Conservation (phyloP, 2,797 vertebrate species). For the Rhinogobio ventralis region DNA sequence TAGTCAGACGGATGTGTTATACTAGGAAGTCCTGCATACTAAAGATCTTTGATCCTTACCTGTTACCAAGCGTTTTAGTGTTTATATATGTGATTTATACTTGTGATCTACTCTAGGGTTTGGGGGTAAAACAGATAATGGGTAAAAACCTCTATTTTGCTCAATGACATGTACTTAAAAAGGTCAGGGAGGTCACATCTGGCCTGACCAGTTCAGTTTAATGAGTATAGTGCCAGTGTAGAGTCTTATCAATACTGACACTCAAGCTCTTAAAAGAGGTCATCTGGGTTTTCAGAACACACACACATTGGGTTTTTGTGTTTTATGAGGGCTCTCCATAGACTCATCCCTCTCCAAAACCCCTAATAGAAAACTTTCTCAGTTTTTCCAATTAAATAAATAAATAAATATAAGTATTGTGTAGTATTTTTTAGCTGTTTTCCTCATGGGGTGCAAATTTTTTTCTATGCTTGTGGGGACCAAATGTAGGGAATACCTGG, state of each 20-base stretch:
- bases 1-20: neutral
- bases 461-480: no score
- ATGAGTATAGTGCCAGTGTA: constrained; percentile 21
- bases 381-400: no score
- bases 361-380: no score
- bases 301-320: no score
- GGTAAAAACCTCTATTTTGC: constrained; percentile 56
- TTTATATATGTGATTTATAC: neutral
- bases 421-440: no score
- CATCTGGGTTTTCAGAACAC: constrained; percentile 25
- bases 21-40: neutral
- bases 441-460: no score
- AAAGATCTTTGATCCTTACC: neutral
- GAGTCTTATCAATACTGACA: constrained; percentile 54
- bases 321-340: no score
- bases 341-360: no score
- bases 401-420: no score
- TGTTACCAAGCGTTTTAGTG: neutral
- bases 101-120: neutral
- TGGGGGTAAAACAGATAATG: constrained; percentile 44
- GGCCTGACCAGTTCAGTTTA: constrained; percentile 49
- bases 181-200: constrained; percentile 50
- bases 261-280: constrained; percentile 16
- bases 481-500: no score
- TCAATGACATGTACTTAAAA: constrained; percentile 58